phyloP scores from a whole-genome alignment of 2,113 vertebrate species.

The Mirza zaza region DNA sequence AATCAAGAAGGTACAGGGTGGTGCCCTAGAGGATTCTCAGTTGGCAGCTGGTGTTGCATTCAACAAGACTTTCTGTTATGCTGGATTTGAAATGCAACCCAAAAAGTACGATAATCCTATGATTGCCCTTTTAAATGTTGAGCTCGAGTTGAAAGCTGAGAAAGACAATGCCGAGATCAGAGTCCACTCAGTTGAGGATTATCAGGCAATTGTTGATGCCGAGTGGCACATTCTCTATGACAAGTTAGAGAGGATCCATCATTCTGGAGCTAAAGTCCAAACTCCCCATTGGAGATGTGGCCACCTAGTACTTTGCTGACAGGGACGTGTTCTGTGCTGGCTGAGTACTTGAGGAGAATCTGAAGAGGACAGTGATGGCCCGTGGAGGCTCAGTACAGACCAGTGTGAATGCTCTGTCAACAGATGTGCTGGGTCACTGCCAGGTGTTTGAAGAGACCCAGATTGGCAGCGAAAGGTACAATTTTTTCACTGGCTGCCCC shows the following conservation, averaged over 20 bases:
- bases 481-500: constrained; percentile 96
- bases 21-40: constrained; percentile 95
- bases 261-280: constrained; percentile 97
- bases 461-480: constrained; percentile 98
- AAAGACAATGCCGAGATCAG: constrained; percentile 97
- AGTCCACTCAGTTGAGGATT: constrained; percentile 95
- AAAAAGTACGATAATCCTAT: constrained; percentile 92
- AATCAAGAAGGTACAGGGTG: constrained; percentile 98
- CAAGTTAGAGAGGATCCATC: constrained; percentile 95
- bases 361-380: constrained; percentile 98
- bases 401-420: constrained; percentile 88
- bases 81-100: constrained; percentile 99
- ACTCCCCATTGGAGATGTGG: constrained; percentile 97
- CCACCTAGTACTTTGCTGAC: constrained; percentile 97
- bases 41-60: constrained; percentile 95
- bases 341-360: constrained; percentile 95
- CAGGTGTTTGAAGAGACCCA: constrained; percentile 95
- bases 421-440: constrained; percentile 93
- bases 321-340: constrained; percentile 98
- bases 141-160: constrained; percentile 98
- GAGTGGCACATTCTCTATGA: constrained; percentile 99
- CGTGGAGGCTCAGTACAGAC: constrained; percentile 99
- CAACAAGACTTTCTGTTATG: constrained; percentile 99
- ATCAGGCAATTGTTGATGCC: constrained; percentile 97
- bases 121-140: constrained; percentile 95